Evolutionary conservation across 2,113 vertebrate species (phyloP).

Genomic region (Ptychochromis oligacanthus): DNA sequence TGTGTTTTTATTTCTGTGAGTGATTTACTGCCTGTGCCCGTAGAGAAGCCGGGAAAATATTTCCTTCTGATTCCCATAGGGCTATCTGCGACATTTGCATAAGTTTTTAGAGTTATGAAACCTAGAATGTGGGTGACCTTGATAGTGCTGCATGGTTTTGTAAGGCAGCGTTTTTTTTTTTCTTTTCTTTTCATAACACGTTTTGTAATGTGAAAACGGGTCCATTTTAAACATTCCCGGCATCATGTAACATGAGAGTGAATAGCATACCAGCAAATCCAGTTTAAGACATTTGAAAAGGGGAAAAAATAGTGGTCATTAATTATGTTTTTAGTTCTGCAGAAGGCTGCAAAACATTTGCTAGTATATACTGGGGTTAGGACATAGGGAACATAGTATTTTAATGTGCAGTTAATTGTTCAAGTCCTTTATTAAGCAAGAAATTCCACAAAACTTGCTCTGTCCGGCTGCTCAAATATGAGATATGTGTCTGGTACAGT

Average conservation of each 20-base stretch:
- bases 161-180: conserved; percentile 29
- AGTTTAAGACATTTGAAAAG: not conserved
- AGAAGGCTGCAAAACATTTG: not conserved
- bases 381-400: not conserved
- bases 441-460: not conserved
- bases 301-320: not conserved
- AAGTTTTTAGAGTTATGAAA: conserved; percentile 66
- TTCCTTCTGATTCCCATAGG: not conserved
- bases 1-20: not conserved
- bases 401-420: not conserved
- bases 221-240: not conserved
- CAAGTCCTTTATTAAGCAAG: not conserved
- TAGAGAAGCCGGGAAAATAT: not conserved
- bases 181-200: conserved; percentile 25
- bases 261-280: not conserved
- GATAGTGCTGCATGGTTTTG: conserved; percentile 62
- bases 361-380: no score
- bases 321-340: not conserved
- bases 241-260: not conserved
- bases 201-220: conserved; percentile 33
- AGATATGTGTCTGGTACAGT: not conserved
- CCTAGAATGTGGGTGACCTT: conserved; percentile 70
- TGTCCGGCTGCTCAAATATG: not conserved
- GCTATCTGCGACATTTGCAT: conserved; percentile 52
- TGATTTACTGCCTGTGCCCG: not conserved